These are phyloP conservation scores for Aradophagus sp. DNA, from an alignment of 1,140 invertebrate species.

Conservation along the genomic window DNA sequence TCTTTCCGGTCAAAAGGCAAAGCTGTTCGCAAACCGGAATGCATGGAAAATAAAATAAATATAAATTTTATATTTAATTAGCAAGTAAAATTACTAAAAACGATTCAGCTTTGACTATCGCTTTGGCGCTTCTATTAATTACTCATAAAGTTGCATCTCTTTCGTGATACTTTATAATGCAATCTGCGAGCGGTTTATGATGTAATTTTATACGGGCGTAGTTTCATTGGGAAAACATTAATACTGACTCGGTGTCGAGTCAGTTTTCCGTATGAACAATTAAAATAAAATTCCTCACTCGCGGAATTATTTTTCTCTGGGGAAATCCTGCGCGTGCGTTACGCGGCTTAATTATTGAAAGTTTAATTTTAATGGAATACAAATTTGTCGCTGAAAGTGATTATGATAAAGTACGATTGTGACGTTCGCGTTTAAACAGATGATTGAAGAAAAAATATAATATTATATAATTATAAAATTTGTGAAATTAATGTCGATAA, in stretches of 20 bases:
- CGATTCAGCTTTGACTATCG: too few species aligned
- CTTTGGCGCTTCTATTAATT: constrained; percentile 1
- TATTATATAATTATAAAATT: too few species aligned
- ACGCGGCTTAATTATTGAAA: constrained; percentile 35
- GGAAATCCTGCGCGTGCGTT: constrained; percentile 14
- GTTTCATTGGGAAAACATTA: constrained; percentile 26
- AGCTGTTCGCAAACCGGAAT: too few species aligned
- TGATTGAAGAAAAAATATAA: too few species aligned
- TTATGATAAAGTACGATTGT: too few species aligned
- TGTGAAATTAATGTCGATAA: too few species aligned
- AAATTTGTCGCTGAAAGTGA: constrained; percentile 17
- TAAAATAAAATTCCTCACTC: constrained; percentile 9
- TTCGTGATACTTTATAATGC: constrained; percentile 3
- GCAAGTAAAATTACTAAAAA: too few species aligned
- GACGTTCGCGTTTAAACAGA: too few species aligned
- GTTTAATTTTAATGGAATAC: constrained; percentile 37
- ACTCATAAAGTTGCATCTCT: constrained; percentile 4
- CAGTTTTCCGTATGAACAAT: constrained; percentile 19
- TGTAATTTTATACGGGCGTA: constrained; percentile 5
- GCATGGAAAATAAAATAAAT: too few species aligned
- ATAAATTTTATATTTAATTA: too few species aligned
- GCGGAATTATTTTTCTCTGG: constrained; percentile 23
- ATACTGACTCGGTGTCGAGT: background rate
- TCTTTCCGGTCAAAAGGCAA: too few species aligned
- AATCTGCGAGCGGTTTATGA: constrained; percentile 8